Conservation (phyloP, 1,140 invertebrate genomes). For the Meloidogyne exigua region DNA sequence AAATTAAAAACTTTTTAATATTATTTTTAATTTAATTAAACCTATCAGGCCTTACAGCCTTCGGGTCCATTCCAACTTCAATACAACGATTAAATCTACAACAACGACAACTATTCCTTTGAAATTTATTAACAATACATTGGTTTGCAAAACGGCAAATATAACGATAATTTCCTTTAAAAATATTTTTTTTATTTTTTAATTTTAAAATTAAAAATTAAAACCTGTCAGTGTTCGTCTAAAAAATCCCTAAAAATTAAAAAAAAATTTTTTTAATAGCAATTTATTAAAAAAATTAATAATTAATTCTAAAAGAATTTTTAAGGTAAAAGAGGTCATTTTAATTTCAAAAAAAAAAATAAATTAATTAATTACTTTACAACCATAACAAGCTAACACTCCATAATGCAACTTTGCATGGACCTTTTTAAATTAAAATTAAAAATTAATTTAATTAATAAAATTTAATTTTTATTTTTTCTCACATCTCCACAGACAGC, state of each 20-base stretch:
- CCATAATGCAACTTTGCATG: constrained; percentile 61
- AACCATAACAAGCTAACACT: constrained; percentile 61
- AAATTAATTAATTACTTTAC: constrained; percentile 30
- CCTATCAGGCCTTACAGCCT: constrained; percentile 59
- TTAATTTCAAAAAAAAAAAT: not conserved
- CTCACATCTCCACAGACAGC: constrained; percentile 58
- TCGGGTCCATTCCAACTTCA: constrained; percentile 55
- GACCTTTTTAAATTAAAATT: constrained; percentile 5
- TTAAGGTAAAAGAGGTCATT: no score
- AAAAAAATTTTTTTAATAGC: no score
- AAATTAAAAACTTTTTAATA: not conserved
- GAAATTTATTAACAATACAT: constrained; percentile 63
- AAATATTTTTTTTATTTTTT: not conserved
- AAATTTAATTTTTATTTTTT: not conserved
- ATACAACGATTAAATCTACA: constrained; percentile 60
- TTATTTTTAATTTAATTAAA: not conserved
- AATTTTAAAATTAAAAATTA: constrained; percentile 45
- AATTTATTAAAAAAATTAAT: no score
- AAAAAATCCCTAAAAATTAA: constrained; percentile 50
- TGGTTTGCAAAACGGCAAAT: constrained; percentile 62
- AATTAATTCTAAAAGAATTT: no score
- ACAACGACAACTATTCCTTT: constrained; percentile 52
- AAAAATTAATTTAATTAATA: not conserved
- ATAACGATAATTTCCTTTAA: constrained; percentile 22
- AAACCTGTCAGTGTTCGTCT: constrained; percentile 61